Conservation (phyloP, 2,113 vertebrate species). For the Sturnus vulgaris region DNA sequence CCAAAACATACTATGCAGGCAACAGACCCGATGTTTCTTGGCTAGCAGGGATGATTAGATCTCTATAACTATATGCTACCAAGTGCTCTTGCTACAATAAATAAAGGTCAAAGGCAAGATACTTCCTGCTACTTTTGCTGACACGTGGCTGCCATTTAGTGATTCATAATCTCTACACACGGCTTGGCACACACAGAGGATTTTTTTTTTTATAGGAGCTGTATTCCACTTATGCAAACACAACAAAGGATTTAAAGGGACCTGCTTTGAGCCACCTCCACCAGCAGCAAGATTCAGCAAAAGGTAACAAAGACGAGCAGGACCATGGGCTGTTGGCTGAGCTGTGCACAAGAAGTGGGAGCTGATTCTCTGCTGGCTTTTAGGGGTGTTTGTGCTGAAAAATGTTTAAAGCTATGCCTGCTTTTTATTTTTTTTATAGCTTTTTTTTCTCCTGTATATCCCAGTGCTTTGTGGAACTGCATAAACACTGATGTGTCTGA, state of each 20-base stretch:
- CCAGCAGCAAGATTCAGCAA: neutral
- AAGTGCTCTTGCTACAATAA: conserved; percentile 4
- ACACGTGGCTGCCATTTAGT: conserved; percentile 61
- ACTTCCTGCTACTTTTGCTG: conserved; percentile 62
- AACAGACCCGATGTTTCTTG: neutral
- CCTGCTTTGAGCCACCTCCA: neutral
- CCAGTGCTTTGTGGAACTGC: neutral
- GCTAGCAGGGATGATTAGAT: neutral
- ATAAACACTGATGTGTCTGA: neutral
- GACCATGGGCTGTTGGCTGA: neutral
- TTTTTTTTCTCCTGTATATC: neutral
- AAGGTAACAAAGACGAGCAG: neutral
- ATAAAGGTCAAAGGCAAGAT: conserved; percentile 56
- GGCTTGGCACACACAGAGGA: conserved; percentile 30
- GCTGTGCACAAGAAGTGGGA: neutral
- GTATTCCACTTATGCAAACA: conserved; percentile 48
- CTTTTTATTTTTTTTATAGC: neutral
- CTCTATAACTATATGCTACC: neutral
- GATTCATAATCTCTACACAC: conserved; percentile 53
- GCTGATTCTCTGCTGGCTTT: neutral
- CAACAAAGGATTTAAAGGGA: conserved; percentile 52
- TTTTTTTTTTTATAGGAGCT: neutral
- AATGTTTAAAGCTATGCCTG: neutral
- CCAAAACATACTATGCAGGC: neutral
- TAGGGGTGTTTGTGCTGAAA: neutral